Percentiles rank a stretch among this genome's conserved stretches.
Conservation (phyloP, 2,797 vertebrate species). For the Periophthalmus magnuspinnatus region DNA sequence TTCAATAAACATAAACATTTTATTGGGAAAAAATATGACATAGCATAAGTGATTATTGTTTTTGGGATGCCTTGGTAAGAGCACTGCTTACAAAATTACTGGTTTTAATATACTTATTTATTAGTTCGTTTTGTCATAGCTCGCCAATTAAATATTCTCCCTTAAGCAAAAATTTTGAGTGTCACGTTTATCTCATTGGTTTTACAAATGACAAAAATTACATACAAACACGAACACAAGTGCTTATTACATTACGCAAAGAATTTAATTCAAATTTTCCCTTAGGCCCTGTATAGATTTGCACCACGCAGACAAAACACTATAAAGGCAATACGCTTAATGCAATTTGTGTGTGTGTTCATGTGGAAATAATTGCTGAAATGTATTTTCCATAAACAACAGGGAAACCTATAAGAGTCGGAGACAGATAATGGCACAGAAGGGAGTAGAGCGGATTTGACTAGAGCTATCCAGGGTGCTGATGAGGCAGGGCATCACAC, state of each 20-base stretch:
- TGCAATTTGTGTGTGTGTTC: constrained; percentile 26
- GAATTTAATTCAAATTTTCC: constrained; percentile 3
- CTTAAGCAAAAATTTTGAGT: not conserved
- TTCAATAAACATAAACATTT: too few species aligned
- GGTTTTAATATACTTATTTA: too few species aligned
- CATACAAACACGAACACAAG: not conserved
- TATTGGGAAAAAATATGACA: too few species aligned
- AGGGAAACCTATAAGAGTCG: constrained; percentile 11
- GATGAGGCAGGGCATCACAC: constrained; percentile 9
- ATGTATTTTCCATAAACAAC: constrained; percentile 19
- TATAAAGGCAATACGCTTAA: constrained; percentile 34
- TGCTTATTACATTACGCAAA: not conserved
- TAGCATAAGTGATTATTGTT: too few species aligned
- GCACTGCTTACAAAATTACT: too few species aligned
- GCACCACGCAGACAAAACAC: constrained; percentile 24
- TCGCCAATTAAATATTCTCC: too few species aligned
- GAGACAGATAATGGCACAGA: constrained; percentile 22
- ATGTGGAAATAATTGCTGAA: constrained; percentile 38
- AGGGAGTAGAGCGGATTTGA: constrained; percentile 14
- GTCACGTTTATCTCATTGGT: not conserved
- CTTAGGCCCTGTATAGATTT: constrained; percentile 14
- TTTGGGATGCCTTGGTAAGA: too few species aligned
- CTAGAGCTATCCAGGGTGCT: constrained; percentile 28
- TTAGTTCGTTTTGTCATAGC: too few species aligned
- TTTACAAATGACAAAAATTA: not conserved